Base-by-base conservation (phyloP, 2,797 vertebrate species). In the Buphagus erythrorhynchus region DNA sequence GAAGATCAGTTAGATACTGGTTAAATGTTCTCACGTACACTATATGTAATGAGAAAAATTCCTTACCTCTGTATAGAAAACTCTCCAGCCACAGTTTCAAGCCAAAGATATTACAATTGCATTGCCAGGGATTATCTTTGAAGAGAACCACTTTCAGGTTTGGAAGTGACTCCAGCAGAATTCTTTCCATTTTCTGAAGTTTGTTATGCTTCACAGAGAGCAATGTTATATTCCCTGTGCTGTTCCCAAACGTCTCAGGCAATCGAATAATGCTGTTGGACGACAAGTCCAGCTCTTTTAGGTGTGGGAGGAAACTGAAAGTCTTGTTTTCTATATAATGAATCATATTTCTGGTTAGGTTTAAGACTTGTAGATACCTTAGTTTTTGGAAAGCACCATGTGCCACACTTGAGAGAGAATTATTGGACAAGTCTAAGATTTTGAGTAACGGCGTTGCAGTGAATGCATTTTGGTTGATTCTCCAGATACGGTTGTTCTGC, bases 31-130 rank as follows among this genome's bases (percentile, higher is more conserved):
- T 78, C 49, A 21, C 4, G 14, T 40, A 36, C 25, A 3, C 29
- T 51, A 2, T 29, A 11, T 43, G 24, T 38, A 66, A 45, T 36
- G 54, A 84, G 84, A 74, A 91, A 78, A 33, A 18, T 86, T 94
- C 97, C 97, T 98, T 94, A 99, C 99, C 99, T 99, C 99, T 99
- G 86, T 99, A 99, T 68, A 99, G 96, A 97, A 99, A 99, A 59
- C 98, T 99, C 97, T 99, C 99, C 98, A 99, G 96, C 99, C 99
- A 99, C 84, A 99, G 98, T 97, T 99, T 99, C 88, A 99, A 97
- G 81, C 98, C 98, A 90, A 99, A 98, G 88, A 99, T 96, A 67
- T 99, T 99, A 89, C 99, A 99, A 82, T 99, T 99, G 92, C 99
- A 99, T 96, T 98, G 99, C 99, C 99, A 99, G 69, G 98, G 98